Evolutionary conservation across 2,888 invertebrate species (phyloP), one percentile per base, ranked within the genome.

Genomic region (Oligia strigilis): DNA sequence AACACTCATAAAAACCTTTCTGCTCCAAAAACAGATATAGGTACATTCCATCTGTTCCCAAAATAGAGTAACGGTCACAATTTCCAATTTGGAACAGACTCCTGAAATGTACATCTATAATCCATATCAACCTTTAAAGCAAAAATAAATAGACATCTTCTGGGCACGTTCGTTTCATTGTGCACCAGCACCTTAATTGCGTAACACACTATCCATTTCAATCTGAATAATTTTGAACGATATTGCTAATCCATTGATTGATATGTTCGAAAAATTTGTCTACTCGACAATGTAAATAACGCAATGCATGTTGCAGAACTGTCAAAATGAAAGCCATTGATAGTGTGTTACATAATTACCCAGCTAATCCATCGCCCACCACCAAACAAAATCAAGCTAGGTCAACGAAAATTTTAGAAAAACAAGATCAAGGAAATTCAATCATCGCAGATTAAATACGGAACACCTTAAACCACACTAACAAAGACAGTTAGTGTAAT

Each of bases 401-500:
- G 4, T 5, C 36, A n/a, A 73, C 0, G 13, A 72, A 60, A 40
- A 11, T 17, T 72, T n/a, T 11, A 11, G 5, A 6, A 11, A 46
- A 52, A 52, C 3, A 14, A n/a, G 3, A 65, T 11, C 17, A 17
- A 75, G 55, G 46, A 58, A 62, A 65, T 9, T 36, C 69, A 74
- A 73, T 71, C 36, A 65, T 60, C 75, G n/a, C 60, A 71, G 70
- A 71, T 84, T 76, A 81, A 23, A 77, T 36, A 79, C 40, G 40
- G 62, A 69, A 79, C 52, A 46, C 78, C 75, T 81, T 77, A 83
- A 72, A 80, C 72, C 77, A 85, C 67, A 79, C 81, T 86, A 90
- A 90, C 89, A 90, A 89, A 90, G 90, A 88, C 86, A 88, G 87
- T 87, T 87, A 77, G 84, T 83, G 73, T 87, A 85, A 83, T 81